Percentiles rank a stretch among this genome's conserved stretches.
These are phyloP conservation scores for Orbicella faveolata DNA, from an alignment of 64 coral and sea anemone genomes.

Conservation along the genomic window DNA sequence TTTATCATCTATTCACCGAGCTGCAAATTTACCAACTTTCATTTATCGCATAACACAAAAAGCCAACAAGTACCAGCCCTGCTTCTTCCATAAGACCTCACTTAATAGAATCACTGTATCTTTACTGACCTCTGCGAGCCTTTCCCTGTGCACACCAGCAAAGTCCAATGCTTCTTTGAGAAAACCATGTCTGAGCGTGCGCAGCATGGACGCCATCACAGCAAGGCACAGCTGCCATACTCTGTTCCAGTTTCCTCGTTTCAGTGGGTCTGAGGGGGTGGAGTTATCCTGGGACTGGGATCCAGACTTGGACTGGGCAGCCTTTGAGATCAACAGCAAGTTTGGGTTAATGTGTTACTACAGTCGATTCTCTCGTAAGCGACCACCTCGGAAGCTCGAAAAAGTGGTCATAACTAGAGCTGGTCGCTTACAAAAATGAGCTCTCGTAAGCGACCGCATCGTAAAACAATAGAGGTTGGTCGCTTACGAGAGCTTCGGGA, in stretches of 20 bases:
- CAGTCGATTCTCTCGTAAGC: no score
- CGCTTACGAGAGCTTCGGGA: no score
- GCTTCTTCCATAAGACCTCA: no score
- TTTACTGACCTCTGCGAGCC: slow-evolving; percentile 64
- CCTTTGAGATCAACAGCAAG: neutral
- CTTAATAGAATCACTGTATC: no score
- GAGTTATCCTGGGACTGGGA: neutral
- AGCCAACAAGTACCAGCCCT: neutral
- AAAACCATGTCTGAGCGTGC: slow-evolving; percentile 84
- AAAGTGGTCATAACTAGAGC: no score
- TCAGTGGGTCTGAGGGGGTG: neutral
- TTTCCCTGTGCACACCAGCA: slow-evolving; percentile 88
- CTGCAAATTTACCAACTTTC: no score
- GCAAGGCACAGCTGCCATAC: slow-evolving; percentile 89
- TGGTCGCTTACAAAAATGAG: no score
- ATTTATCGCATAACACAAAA: no score
- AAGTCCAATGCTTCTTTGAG: slow-evolving; percentile 94
- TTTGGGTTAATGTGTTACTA: neutral
- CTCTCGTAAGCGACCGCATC: no score
- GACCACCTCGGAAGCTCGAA: no score
- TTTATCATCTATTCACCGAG: no score
- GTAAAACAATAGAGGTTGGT: no score
- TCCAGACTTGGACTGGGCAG: neutral
- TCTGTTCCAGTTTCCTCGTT: slow-evolving; percentile 47
- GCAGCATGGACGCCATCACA: slow-evolving; percentile 86